Evolutionary conservation across 2,888 invertebrate species (phyloP), one percentile per base, ranked within the genome.

Genomic region (Scaeva pyrastri): DNA sequence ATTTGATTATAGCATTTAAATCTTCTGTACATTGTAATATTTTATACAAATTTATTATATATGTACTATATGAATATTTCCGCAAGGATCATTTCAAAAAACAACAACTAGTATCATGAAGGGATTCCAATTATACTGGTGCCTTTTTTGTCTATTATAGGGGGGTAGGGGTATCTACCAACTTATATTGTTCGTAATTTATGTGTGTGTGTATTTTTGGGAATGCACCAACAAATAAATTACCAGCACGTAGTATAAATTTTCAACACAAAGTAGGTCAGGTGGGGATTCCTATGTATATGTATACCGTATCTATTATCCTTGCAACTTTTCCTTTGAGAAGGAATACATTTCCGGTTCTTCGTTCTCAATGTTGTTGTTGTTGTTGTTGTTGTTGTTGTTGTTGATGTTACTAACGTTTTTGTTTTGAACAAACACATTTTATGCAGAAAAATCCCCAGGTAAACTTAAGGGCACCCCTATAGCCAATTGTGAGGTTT

Each of bases 141-240:
- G 6, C 23, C 31, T 19, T 48, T 10, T 1, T 31, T 45, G 41
- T 43, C 6, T 11, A 48, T 52, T 50, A 21, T 31, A 31, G 4
- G 7, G 7, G 6, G 21, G 5, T n/a, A n/a, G 26, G 26, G 4
- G 26, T 4, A 26, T 7, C 26, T 31, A 5, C 31, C 5, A 7
- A 31, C 3, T 31, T 31, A 31, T 31, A 55, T 7, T 23, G 21
- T 26, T 0, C 23, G 14, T 43, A n/a, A n/a, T n/a, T n/a, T n/a
- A n/a, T 26, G 12, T n/a, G 4, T 19, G 14, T 21, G 26, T 50
- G 3, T 16, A 19, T 48, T 12, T 7, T 41, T 8, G 41, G 6
- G 16, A 48, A 60, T 79, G 74, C 80, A 60, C 56, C 82, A 58
- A 45, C 45, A 76, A 72, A 85, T 85, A 80, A 85, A 76, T 80